Conservation (phyloP, 2,888 invertebrate genomes). For the Gymnoscelis rufifasciata region DNA sequence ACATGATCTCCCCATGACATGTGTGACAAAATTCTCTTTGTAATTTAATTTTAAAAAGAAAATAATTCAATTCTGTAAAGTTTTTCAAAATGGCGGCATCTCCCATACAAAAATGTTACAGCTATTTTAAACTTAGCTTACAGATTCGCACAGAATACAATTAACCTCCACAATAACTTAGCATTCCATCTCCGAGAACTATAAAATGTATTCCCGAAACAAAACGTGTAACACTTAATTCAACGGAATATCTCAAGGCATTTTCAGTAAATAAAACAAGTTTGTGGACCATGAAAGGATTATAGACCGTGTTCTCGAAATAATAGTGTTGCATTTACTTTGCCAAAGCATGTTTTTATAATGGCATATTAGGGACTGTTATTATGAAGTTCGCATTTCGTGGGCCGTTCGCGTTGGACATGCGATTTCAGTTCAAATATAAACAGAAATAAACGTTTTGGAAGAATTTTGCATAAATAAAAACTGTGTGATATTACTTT, state of each 20-base stretch:
- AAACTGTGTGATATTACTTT: too few relatives aligned
- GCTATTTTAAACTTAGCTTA: too few relatives aligned
- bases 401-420: conserved; percentile 45
- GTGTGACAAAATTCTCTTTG: too few relatives aligned
- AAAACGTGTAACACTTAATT: conserved; percentile 3
- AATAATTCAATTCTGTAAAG: too few relatives aligned
- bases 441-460: background rate
- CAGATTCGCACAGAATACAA: too few relatives aligned
- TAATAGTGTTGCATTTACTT: conserved; percentile 11
- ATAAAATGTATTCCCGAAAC: background rate
- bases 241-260: conserved; percentile 4
- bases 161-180: too few relatives aligned
- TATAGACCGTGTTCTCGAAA: background rate
- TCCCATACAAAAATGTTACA: too few relatives aligned
- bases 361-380: conserved; percentile 52
- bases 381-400: conserved; percentile 54
- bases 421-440: conserved; percentile 45
- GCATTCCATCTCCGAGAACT: too few relatives aligned
- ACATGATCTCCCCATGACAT: too few relatives aligned
- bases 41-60: too few relatives aligned
- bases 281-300: background rate
- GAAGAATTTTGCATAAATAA: too few relatives aligned
- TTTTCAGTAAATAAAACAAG: background rate
- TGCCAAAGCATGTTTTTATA: conserved; percentile 45
- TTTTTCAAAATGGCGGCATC: too few relatives aligned